Evolutionary conservation across 1,140 invertebrate species (phyloP).

Genomic region (Cydia pomonella): DNA sequence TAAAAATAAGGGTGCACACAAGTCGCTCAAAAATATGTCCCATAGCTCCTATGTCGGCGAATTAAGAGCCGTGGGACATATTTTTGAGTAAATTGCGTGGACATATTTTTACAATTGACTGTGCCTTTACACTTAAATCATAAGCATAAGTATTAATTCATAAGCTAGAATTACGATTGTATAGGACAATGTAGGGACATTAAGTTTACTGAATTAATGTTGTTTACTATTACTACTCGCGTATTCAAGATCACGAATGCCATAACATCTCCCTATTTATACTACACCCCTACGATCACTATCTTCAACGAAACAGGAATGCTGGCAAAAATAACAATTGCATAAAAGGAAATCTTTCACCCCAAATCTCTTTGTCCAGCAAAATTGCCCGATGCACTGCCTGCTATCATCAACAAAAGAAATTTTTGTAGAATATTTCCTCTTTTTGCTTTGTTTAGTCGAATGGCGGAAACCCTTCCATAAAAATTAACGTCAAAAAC

Average conservation of each 20-base stretch:
- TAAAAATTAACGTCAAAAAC: constrained; percentile 46
- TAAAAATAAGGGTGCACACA: no score
- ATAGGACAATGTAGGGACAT: no score
- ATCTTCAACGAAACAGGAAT: constrained; percentile 26
- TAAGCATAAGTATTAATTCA: no score
- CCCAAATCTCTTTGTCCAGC: constrained; percentile 56
- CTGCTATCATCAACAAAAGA: constrained; percentile 54
- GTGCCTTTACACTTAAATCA: no score
- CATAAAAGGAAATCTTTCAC: constrained; percentile 51
- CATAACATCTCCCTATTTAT: neutral
- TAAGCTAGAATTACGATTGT: no score
- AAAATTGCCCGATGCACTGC: constrained; percentile 59
- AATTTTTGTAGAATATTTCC: constrained; percentile 47
- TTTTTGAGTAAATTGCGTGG: no score
- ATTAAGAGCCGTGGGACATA: no score
- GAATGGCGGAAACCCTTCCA: constrained; percentile 53
- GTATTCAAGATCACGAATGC: neutral
- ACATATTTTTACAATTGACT: no score
- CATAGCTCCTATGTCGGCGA: no score
- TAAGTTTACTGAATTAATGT: no score
- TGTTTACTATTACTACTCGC: no score
- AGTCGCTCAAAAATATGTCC: no score
- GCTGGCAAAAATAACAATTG: constrained; percentile 56
- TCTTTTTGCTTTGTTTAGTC: constrained; percentile 48
- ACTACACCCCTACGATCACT: neutral